Evolutionary conservation across 2,888 invertebrate species (phyloP), one percentile per base, ranked within the genome.

Genomic region (Vanessa cardui): DNA sequence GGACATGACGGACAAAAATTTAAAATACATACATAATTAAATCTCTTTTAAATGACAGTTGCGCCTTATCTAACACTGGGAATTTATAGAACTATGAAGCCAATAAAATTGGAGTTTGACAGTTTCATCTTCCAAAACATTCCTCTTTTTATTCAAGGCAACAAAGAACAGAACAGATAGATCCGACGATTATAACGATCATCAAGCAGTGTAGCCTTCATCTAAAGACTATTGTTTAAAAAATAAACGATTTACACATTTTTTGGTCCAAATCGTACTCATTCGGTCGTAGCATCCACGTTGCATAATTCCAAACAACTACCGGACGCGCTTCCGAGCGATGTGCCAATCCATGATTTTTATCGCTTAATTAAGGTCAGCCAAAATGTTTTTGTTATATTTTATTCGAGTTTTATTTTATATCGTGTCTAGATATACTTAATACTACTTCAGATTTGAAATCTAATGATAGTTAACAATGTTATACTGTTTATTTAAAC

Each of bases 311-410:
- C 47, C 67, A 62, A 66, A 70, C 80, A 54, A 61, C 54, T 12
- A 33, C 46, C 66, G 80, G 80, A 80, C 70, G 75, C 65, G 72
- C 77, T 77, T 80, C 80, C 80, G 77, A 75, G 62, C 64, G 58
- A 47, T 70, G 64, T 70, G 64, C 70, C 64, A 59, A 68, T 68
- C 61, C 46, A 54, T 63, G 70, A 70, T 70, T 67, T 61, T 70
- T 70, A 70, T 70, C 70, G 59, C 45, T 52, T 58, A 58, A 59
- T 56, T 70, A 62, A 70, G 70, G 70, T 59, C 64, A 67, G 58
- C 45, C 44, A 31, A 26, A 31, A 54, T 47, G 21, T 59, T 49
- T 62, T 61, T 66, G 50, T 66, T 66, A 62, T 66, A 64, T 47
- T 58, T 18, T 31, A 47, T 58, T 56, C 26, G 15, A 52, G 6